Percentiles rank a stretch among this genome's conserved stretches.
Evolutionary conservation across 1,140 invertebrate genomes (phyloP).

Genomic region (Bombyx mandarina): DNA sequence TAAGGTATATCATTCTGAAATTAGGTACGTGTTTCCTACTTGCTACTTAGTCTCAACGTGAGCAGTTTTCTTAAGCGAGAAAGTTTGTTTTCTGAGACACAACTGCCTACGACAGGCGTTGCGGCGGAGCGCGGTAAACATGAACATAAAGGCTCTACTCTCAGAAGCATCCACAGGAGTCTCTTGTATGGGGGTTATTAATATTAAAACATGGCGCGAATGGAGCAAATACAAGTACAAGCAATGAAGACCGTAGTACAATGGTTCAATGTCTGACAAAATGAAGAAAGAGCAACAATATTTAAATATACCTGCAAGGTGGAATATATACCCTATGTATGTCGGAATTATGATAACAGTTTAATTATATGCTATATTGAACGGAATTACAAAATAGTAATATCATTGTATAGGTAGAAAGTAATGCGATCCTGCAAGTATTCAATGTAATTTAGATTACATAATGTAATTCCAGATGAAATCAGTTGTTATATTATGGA

Average conservation of each 20-base stretch:
- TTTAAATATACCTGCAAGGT: not conserved
- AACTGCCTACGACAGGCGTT: conserved; percentile 8
- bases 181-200: conserved; percentile 55
- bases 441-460: not conserved
- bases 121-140: conserved; percentile 43
- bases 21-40: not conserved
- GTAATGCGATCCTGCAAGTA: not conserved
- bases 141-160: conserved; percentile 45
- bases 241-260: conserved; percentile 24
- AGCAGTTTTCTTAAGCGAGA: conserved; percentile 5
- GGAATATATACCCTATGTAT: not conserved
- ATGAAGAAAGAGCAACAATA: not conserved
- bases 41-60: conserved; percentile 10
- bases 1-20: not conserved
- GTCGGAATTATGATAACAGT: not conserved
- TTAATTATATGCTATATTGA: not conserved
- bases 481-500: not conserved
- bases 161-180: conserved; percentile 41
- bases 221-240: conserved; percentile 44
- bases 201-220: conserved; percentile 51
- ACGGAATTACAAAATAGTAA: not conserved
- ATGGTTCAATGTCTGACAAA: conserved; percentile 23
- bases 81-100: conserved; percentile 14
- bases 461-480: not conserved
- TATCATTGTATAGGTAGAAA: not conserved